Conservation (phyloP, 2,888 invertebrate genomes). For the Saturnia pavonia region DNA sequence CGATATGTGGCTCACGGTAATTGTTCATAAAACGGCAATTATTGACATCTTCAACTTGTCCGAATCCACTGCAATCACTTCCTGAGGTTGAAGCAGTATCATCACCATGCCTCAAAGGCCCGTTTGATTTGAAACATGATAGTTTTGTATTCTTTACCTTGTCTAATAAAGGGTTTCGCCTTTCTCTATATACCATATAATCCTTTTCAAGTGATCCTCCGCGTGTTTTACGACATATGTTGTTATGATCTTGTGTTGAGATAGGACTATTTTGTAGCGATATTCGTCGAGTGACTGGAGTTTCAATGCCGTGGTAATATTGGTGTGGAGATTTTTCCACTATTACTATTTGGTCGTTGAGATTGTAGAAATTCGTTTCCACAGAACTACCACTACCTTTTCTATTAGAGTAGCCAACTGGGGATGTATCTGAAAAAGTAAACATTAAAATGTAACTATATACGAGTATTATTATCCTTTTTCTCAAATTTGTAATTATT, state of each 20-base stretch:
- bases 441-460: slow-evolving; percentile 5
- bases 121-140: slow-evolving; percentile 84
- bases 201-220: slow-evolving; percentile 81
- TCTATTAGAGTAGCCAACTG: slow-evolving; percentile 83
- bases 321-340: slow-evolving; percentile 81
- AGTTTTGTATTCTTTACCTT: slow-evolving; percentile 87
- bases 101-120: slow-evolving; percentile 74
- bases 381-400: slow-evolving; percentile 84
- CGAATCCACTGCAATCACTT: slow-evolving; percentile 78
- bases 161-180: slow-evolving; percentile 86
- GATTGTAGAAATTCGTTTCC: slow-evolving; percentile 86
- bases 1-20: slow-evolving; percentile 64
- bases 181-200: slow-evolving; percentile 83
- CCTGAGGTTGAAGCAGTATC: slow-evolving; percentile 78
- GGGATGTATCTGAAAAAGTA: slow-evolving; percentile 83
- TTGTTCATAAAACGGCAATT: slow-evolving; percentile 63
- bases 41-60: slow-evolving; percentile 68
- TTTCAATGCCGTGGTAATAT: slow-evolving; percentile 63
- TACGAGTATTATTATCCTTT: no score
- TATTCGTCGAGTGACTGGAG: slow-evolving; percentile 69
- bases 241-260: slow-evolving; percentile 76
- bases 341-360: slow-evolving; percentile 82
- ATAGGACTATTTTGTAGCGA: slow-evolving; percentile 69
- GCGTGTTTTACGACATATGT: slow-evolving; percentile 73
- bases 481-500: no score